Conservation (phyloP, 2,797 vertebrate genomes). For the Rallus crepitans region DNA sequence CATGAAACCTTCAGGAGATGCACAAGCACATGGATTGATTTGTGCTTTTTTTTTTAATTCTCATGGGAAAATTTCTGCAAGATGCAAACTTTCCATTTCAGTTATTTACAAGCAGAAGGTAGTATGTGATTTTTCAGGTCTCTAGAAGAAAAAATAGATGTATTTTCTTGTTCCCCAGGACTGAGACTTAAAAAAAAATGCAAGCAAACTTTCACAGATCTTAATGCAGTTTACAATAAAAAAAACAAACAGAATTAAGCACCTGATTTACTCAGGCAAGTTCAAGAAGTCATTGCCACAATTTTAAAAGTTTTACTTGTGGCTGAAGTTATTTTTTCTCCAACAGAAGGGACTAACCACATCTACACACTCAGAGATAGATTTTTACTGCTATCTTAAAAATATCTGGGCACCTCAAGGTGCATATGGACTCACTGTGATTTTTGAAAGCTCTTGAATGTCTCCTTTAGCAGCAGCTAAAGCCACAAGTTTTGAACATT, state of each 20-base stretch:
- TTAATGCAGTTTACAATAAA: not conserved
- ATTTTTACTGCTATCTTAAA: not conserved
- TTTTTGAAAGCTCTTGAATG: not conserved
- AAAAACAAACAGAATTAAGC: not conserved
- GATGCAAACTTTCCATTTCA: not conserved
- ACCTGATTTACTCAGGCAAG: not conserved
- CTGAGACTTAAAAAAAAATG: not conserved
- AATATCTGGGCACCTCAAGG: not conserved
- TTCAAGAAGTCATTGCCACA: not conserved
- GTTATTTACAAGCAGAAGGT: not conserved
- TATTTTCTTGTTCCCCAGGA: not conserved
- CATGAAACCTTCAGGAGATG: not conserved
- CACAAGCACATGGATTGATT: too few species aligned
- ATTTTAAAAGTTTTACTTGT: not conserved
- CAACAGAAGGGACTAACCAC: not conserved
- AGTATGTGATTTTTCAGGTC: not conserved
- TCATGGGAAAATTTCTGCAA: not conserved
- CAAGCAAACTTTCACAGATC: not conserved
- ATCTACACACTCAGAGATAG: not conserved
- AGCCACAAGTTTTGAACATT: rapidly evolving
- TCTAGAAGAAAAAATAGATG: not conserved
- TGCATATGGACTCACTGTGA: not conserved
- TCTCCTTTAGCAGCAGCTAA: not conserved
- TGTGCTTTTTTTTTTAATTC: not conserved
- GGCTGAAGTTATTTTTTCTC: not conserved